A percentile compares a stretch with the other conserved stretches of the same genome.
These are phyloP conservation scores for Monochamus alternatus DNA, from an alignment of 2,888 invertebrate genomes.

Conservation along the genomic window DNA sequence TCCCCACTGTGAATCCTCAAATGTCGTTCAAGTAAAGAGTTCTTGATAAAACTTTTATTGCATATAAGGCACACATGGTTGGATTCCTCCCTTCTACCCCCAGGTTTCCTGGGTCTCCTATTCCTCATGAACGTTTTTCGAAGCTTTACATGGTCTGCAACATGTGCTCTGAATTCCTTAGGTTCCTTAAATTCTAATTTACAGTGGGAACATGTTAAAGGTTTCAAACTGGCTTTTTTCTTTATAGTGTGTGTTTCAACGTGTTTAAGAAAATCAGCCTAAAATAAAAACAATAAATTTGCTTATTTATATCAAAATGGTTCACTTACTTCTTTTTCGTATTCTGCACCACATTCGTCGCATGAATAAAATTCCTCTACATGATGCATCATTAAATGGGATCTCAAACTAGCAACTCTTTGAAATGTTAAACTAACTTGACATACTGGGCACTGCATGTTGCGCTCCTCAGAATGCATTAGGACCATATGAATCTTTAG, in stretches of 20 bases:
- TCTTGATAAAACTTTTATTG: slow-evolving; percentile 75
- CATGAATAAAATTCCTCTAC: slow-evolving; percentile 67
- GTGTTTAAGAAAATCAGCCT: slow-evolving; percentile 73
- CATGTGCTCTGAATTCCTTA: slow-evolving; percentile 71
- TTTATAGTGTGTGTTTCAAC: slow-evolving; percentile 57
- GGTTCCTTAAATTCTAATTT: slow-evolving; percentile 72
- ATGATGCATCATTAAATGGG: slow-evolving; percentile 68
- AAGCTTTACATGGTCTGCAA: slow-evolving; percentile 74
- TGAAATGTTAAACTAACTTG: slow-evolving; percentile 63
- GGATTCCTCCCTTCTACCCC: slow-evolving; percentile 51
- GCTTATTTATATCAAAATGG: slow-evolving; percentile 11
- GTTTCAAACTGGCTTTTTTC: slow-evolving; percentile 40
- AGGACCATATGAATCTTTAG: slow-evolving; percentile 66
- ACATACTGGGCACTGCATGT: slow-evolving; percentile 67
- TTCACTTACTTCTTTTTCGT: slow-evolving; percentile 64
- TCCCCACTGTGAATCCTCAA: slow-evolving; percentile 80
- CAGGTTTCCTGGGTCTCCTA: slow-evolving; percentile 43
- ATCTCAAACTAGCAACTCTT: slow-evolving; percentile 67
- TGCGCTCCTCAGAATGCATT: slow-evolving; percentile 61
- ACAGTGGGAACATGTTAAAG: slow-evolving; percentile 75
- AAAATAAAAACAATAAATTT: slow-evolving; percentile 48
- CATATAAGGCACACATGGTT: slow-evolving; percentile 72
- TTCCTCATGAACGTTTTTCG: slow-evolving; percentile 58
- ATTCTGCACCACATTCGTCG: slow-evolving; percentile 65
- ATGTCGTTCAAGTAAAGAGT: slow-evolving; percentile 78